Evolutionary conservation across 2,888 invertebrate genomes (phyloP).

Genomic region (Argyresthia goedartella): DNA sequence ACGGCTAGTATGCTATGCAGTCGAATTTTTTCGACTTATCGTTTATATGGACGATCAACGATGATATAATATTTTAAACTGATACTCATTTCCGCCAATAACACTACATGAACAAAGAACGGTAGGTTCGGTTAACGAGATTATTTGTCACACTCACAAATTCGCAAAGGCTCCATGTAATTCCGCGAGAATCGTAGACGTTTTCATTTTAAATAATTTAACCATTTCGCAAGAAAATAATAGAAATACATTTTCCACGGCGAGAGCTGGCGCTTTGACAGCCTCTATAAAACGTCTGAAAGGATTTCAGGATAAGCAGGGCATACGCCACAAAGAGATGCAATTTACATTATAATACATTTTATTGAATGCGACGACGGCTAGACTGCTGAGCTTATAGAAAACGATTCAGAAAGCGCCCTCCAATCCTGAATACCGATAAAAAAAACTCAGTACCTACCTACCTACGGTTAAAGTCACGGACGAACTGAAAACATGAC

Average conservation of each 20-base stretch:
- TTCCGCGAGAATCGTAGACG: no score
- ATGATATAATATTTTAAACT: no score
- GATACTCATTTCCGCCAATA: neutral
- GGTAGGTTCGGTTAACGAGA: neutral
- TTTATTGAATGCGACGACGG: conserved; percentile 40
- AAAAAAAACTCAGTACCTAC: conserved; percentile 12
- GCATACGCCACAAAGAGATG: conserved; percentile 43
- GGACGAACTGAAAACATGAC: no score
- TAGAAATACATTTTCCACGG: neutral
- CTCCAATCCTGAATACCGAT: conserved; percentile 27
- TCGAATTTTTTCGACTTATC: no score
- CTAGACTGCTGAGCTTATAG: conserved; percentile 16
- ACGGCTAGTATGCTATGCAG: no score
- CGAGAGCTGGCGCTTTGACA: conserved; percentile 14
- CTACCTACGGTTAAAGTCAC: no score
- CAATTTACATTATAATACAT: conserved; percentile 64
- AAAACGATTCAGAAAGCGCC: conserved; percentile 30
- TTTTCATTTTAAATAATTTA: no score
- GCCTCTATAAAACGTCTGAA: conserved; percentile 26
- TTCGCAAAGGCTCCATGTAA: no score
- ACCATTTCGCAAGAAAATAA: neutral
- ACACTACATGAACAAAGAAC: neutral
- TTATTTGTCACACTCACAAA: no score
- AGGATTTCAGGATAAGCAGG: conserved; percentile 35
- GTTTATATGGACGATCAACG: no score